Evolutionary conservation across 1,140 invertebrate species (phyloP).

Genomic region (Paraescarpia echinospica): DNA sequence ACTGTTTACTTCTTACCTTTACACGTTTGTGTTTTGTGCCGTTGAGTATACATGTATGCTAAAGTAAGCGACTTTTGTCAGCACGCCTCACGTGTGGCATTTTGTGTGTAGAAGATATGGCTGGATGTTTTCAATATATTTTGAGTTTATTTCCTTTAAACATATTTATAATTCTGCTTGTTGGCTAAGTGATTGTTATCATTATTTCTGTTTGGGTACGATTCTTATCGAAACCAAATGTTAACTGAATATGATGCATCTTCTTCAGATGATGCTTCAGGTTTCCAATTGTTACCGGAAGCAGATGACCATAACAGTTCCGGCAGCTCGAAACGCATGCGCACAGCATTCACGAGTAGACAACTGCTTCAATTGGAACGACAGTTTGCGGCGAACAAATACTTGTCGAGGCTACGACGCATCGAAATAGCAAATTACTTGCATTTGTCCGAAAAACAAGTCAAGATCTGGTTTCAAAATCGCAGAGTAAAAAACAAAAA

Average conservation of each 20-base stretch:
- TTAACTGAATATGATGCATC: background rate
- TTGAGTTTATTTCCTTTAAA: background rate
- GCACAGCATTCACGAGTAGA: slow-evolving; percentile 66
- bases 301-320: background rate
- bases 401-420: slow-evolving; percentile 63
- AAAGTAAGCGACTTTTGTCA: no score
- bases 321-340: slow-evolving; percentile 56
- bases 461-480: slow-evolving; percentile 84
- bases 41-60: no score
- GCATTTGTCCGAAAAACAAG: slow-evolving; percentile 87
- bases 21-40: no score
- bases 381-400: slow-evolving; percentile 65
- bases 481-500: slow-evolving; percentile 66
- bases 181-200: background rate
- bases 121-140: background rate
- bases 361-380: slow-evolving; percentile 65
- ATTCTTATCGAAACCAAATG: slow-evolving; percentile 1
- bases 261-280: slow-evolving; percentile 7
- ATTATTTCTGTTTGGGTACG: background rate
- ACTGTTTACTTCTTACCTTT: no score
- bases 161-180: background rate
- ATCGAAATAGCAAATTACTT: slow-evolving; percentile 67
- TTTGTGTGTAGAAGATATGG: no score
- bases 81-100: no score
- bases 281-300: background rate